Evolutionary conservation across 1,140 invertebrate species (phyloP).

Genomic region (Diachasma alloeum): DNA sequence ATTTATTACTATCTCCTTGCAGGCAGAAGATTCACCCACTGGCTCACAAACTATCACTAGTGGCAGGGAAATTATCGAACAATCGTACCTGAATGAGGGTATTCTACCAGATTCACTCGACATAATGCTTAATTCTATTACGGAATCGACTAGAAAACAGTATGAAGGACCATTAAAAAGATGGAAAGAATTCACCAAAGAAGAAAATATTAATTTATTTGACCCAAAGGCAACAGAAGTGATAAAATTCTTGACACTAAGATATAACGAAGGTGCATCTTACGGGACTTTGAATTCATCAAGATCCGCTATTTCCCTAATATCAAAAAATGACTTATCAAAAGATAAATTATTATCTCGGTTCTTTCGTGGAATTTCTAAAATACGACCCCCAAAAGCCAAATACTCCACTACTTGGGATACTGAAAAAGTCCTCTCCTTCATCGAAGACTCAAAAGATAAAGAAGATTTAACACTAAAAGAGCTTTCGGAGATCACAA

Average conservation of each 20-base stretch:
- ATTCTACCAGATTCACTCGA: conserved; percentile 27
- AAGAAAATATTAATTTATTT: conserved; percentile 17
- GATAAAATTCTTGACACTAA: conserved; percentile 16
- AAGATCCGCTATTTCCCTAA: conserved; percentile 33
- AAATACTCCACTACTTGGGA: conserved; percentile 47
- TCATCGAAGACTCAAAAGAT: conserved; percentile 26
- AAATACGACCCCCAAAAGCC: conserved; percentile 34
- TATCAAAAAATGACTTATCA: conserved; percentile 16
- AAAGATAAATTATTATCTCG: conserved; percentile 34
- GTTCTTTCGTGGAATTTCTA: conserved; percentile 43
- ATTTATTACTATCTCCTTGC: conserved; percentile 24
- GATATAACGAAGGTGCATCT: background rate
- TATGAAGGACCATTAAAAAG: conserved; percentile 33
- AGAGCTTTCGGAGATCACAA: conserved; percentile 33
- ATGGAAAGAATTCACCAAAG: conserved; percentile 28
- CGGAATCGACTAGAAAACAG: conserved; percentile 41
- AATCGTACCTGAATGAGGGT: conserved; percentile 26
- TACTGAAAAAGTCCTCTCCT: conserved; percentile 37
- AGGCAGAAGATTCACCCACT: conserved; percentile 12
- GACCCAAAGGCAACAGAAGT: conserved; percentile 8
- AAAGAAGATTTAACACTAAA: conserved; percentile 20
- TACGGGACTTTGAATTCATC: conserved; percentile 32
- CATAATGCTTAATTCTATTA: conserved; percentile 38
- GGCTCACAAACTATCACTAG: conserved; percentile 26
- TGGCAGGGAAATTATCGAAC: conserved; percentile 39